Base-by-base conservation (phyloP, 2,113 vertebrate species). In the Gadus macrocephalus region DNA sequence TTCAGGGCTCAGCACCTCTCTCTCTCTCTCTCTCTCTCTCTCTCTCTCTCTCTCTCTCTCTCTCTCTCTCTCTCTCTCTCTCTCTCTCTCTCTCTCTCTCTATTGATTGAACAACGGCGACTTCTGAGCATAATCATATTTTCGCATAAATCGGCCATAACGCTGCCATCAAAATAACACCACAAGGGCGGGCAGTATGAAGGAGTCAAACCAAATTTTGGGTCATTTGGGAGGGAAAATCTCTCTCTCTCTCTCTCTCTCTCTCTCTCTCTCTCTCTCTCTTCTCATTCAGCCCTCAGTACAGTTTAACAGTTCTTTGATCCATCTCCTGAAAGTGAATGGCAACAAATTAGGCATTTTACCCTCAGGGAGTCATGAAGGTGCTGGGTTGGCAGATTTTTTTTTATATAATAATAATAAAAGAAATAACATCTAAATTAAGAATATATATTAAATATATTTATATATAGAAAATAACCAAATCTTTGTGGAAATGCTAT, bases 281-380 rank as follows among this genome's bases (percentile, higher is more conserved):
- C 61, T 76, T 80, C 80, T 76, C 79, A 76, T 83, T 85, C 81
- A 79, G 72, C 81, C 42, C 0, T 67, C 84, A 87, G 86, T 89
- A 85, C 84, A 89, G 89, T 90, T 91, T 90, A 91, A 82, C 85
- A 89, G 85, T 79, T 83, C 89, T 91, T 91, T 92, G 88, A 92
- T 91, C 89, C 86, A 86, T 75, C 79, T 88, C 87, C 87, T 91
- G 82, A 86, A 83, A 91, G 83, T 87, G 87, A 89, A 88, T 87
- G 86, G 87, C 89, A 90, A 86, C 88, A 91, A 91, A 92, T 90
- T 91, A 91, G 86, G 89, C 86, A 89, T 91, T 91, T 92, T 86
- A 91, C 76, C 88, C 85, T 71, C 31, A 79, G 79, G 84, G 83
- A 70, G 77, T 79, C 77, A 77, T 78, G 71, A 72, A 64, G 62